Conservation (phyloP, 2,888 invertebrate genomes). For the Cetonia aurata region DNA sequence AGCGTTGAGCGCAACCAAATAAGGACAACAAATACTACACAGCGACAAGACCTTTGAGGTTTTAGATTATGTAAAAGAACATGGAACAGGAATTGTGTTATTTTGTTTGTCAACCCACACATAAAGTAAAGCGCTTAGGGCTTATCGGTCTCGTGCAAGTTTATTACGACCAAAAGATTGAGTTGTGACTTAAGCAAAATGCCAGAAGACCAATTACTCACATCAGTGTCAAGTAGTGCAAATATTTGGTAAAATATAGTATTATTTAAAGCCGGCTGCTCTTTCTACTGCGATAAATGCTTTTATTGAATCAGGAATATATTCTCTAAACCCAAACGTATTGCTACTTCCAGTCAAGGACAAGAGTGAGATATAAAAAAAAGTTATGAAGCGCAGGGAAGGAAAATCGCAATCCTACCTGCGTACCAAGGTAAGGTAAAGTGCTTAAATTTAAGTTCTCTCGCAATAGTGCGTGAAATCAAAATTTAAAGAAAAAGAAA, state of each 20-base stretch:
- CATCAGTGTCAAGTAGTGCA: background rate
- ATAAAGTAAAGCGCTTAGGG: background rate
- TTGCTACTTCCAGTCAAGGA: too few species aligned
- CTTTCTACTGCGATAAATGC: conserved; percentile 22
- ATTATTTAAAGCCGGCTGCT: conserved; percentile 12
- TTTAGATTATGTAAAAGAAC: background rate
- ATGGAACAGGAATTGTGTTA: background rate
- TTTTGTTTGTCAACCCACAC: background rate
- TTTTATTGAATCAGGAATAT: too few species aligned
- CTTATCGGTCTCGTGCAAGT: conserved; percentile 47
- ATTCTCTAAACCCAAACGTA: too few species aligned
- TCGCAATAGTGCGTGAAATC: too few species aligned
- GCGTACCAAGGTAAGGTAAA: too few species aligned
- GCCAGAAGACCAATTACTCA: conserved; percentile 29
- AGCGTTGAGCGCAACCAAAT: background rate
- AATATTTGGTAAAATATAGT: conserved; percentile 39
- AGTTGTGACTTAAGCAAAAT: conserved; percentile 19
- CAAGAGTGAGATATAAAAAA: too few species aligned
- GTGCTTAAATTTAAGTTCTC: too few species aligned
- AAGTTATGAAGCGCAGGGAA: too few species aligned
- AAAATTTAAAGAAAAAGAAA: too few species aligned
- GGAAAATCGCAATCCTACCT: too few species aligned
- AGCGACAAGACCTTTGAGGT: conserved; percentile 40
- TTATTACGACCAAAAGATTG: conserved; percentile 41
- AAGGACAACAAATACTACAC: conserved; percentile 2